Evolutionary conservation across 2,797 vertebrate species (phyloP), one percentile per base, ranked within the genome.

Genomic region (Peromyscus nudipes): DNA sequence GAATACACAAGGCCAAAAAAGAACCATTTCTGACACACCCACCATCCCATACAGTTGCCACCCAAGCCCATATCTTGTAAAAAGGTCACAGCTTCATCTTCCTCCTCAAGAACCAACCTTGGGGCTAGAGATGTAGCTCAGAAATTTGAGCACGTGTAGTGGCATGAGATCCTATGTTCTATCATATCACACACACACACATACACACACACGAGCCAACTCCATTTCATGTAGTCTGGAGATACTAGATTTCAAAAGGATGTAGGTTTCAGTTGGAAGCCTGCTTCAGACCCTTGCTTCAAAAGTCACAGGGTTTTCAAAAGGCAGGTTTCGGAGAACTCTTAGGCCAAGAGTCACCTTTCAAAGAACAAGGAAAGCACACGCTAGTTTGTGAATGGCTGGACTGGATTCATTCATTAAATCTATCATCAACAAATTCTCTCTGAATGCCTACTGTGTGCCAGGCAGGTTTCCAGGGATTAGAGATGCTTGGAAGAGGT

Each of bases 271-370:
- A 29, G 37, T 27, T 55, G 83, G 88, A 92, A 94, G 46, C 1
- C 80, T 86, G 43, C 64, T 60, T 88, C 25, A 23, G 94, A 92
- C 62, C 69, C 81, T 71, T 89, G 80, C 65, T 46, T 95, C 87
- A 27, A 82, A 77, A 49, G 85, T 43, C 87, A 69, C 4, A 76
- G 80, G 69, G 34, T 73, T 90, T 82, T 67, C 46, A 89, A 92
- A 69, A 34, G 37, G 55, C 46, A 77, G 11, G n/a, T 52, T 46
- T 89, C 71, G 46, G 37, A 71, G 79, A 79, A 21, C n/a, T 90
- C 17, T n/a, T 37, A 62, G 84, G 52, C 57, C 27, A 76, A 79
- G 77, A 27, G 46, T 29, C 75, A 17, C 29, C 46, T 19, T 52
- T 90, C 76, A 80, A 13, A 85, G 76, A 71, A 37, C 27, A 19